Evolutionary conservation across 1,140 invertebrate genomes (phyloP).

Genomic region (Ditylenchus dipsaci): DNA sequence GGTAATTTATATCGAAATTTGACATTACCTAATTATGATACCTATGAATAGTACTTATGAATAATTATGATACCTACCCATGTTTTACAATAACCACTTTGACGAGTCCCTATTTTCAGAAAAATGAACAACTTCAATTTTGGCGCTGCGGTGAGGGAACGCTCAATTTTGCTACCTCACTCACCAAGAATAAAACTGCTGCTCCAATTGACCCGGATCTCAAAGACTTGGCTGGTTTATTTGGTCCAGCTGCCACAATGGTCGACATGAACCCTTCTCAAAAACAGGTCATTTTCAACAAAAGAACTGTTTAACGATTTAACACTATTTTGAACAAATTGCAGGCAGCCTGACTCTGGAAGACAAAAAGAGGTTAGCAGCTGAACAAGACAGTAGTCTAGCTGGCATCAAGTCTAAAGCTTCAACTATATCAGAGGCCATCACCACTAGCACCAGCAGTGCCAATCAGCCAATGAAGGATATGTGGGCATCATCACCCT

Average conservation of each 20-base stretch:
- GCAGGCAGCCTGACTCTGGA: conserved; percentile 40
- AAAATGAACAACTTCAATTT: background rate
- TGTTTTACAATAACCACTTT: background rate
- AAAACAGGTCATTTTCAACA: no score
- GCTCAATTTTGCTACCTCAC: background rate
- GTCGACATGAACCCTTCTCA: background rate
- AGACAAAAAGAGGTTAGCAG: conserved; percentile 50
- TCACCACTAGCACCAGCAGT: background rate
- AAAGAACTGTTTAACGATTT: no score
- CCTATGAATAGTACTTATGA: no score
- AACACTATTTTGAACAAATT: conserved; percentile 15
- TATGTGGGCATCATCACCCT: background rate
- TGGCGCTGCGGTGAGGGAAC: background rate
- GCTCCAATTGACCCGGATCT: background rate
- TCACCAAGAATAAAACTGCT: background rate
- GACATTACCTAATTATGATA: no score
- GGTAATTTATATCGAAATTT: no score
- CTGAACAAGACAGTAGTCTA: conserved; percentile 39
- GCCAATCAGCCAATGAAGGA: background rate
- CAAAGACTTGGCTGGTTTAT: conserved; percentile 1
- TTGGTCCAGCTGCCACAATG: background rate
- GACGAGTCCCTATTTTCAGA: conserved; percentile 18
- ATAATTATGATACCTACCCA: background rate
- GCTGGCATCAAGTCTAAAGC: background rate
- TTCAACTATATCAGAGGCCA: background rate